Evolutionary conservation across 53 echinoderm and acorn worm genomes (phyloP).

Genomic region (Astropecten irregularis): DNA sequence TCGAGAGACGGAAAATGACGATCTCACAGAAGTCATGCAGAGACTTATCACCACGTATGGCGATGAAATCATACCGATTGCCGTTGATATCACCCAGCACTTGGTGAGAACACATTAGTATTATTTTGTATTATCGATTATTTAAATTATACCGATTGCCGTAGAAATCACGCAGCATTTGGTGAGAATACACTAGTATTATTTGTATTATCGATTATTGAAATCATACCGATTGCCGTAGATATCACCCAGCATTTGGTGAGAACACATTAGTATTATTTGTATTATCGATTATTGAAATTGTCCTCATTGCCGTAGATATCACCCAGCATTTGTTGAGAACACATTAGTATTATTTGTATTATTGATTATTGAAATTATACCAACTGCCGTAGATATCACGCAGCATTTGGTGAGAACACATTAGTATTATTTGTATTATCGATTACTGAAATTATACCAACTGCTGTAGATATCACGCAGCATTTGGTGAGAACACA

Average conservation of each 20-base stretch:
- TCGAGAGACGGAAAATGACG: constrained; percentile 95
- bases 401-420: too few species aligned
- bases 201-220: neutral
- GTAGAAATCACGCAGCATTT: constrained; percentile 90
- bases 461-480: too few species aligned
- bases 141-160: constrained; percentile 87
- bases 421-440: too few species aligned
- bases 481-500: too few species aligned
- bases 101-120: too few species aligned
- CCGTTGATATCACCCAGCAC: constrained; percentile 89
- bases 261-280: too few species aligned
- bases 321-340: constrained; percentile 88
- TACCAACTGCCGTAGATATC: too few species aligned
- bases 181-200: too few species aligned
- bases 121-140: neutral
- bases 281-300: neutral
- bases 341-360: too few species aligned
- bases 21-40: constrained; percentile 95
- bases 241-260: constrained; percentile 91
- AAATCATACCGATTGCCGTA: constrained; percentile 87
- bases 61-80: constrained; percentile 86
- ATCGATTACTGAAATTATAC: too few species aligned
- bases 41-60: constrained; percentile 89
- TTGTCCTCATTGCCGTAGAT: constrained; percentile 87
- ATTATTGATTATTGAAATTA: too few species aligned